These are phyloP conservation scores for Dioctria linearis DNA, from an alignment of 2,888 invertebrate species.

Conservation along the genomic window DNA sequence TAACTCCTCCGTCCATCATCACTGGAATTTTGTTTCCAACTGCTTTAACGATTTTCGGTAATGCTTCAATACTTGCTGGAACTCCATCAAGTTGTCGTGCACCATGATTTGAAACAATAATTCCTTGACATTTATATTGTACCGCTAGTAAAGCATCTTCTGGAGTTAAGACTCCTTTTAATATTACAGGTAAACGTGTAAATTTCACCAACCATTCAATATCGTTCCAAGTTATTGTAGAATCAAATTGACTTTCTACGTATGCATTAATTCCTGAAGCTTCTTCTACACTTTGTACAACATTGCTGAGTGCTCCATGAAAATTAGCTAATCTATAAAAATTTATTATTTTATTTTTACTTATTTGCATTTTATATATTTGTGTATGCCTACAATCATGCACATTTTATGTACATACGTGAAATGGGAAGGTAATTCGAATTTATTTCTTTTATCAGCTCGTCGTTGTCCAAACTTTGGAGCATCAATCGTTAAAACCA, in stretches of 20 bases:
- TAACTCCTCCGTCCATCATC: conserved; percentile 90
- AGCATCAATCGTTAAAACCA: conserved; percentile 91
- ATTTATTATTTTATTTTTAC: not conserved
- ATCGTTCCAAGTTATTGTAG: conserved; percentile 88
- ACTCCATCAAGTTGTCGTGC: conserved; percentile 83
- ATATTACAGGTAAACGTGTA: conserved; percentile 84
- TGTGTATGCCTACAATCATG: no score
- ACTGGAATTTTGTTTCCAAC: conserved; percentile 81
- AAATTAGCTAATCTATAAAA: conserved; percentile 84
- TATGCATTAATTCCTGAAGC: conserved; percentile 87
- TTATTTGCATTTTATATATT: not conserved
- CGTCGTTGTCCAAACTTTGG: conserved; percentile 88
- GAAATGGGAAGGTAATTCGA: conserved; percentile 85
- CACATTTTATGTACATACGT: conserved; percentile 72
- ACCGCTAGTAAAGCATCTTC: conserved; percentile 88
- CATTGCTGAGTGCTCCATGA: conserved; percentile 72
- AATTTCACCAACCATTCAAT: conserved; percentile 86
- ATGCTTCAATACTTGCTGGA: conserved; percentile 86
- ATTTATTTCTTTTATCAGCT: conserved; percentile 87
- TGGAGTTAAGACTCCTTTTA: conserved; percentile 89
- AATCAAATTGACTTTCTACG: conserved; percentile 83
- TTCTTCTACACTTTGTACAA: conserved; percentile 61
- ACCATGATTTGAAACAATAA: conserved; percentile 95
- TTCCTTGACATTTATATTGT: conserved; percentile 82
- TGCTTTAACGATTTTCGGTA: conserved; percentile 84